Base-by-base conservation (phyloP, 2,113 vertebrate species). In the Trogon surrucura region DNA sequence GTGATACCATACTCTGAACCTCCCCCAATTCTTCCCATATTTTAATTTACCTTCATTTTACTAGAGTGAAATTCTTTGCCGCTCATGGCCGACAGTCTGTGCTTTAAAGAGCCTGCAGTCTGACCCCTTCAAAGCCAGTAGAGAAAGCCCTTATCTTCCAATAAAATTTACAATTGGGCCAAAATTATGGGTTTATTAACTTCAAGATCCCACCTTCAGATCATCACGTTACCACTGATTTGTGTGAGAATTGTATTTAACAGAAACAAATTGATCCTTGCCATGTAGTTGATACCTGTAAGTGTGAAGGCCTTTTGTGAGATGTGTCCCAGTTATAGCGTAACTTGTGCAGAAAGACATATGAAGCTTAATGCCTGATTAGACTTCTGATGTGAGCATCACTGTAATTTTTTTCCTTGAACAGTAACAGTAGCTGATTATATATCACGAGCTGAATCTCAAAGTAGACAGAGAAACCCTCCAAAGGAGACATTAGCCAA, bases 401-500 rank as follows among this genome's bases (percentile, higher is more conserved):
- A 90, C 89, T 98, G 96, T 97, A 91, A 90, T 97, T 96, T 95
- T 85, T 96, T 98, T 96, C 95, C 96, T 97, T 97, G 94, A 95
- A 97, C 97, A 99, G 99, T 99, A 97, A 99, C 99, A 64, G 99
- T 99, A 98, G 99, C 99, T 75, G 99, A 99, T 98, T 99, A 99
- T 98, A 99, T 99, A 98, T 99, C 99, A 97, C 98, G 99, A 96
- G 99, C 99, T 94, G 99, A 99, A 95, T 99, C 99, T 97, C 98
- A 99, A 95, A 99, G 99, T 98, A 98, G 99, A 98, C 99, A 99
- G 98, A 98, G 97, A 98, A 98, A 97, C 89, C 97, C 98, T 94
- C 98, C 98, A 88, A 99, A 98, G 98, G 99, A 99, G 97, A 98
- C 98, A 88, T 88, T 98, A 97, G 98, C 98, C 98, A 99, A 98